Evolutionary conservation across 2,888 invertebrate genomes (phyloP).

Genomic region (Sphinx pinastri): DNA sequence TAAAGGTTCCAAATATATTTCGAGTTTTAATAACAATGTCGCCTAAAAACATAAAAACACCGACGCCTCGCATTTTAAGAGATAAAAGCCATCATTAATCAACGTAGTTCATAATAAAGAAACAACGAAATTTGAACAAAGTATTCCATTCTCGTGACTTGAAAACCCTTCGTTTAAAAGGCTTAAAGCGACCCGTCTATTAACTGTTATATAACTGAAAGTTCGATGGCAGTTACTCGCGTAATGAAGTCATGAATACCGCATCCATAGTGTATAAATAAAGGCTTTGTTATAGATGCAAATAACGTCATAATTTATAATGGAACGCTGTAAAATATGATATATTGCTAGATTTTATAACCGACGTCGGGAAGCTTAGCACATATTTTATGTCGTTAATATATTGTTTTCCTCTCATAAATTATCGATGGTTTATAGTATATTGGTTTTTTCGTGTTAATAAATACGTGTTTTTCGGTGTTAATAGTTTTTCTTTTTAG

Average conservation of each 20-base stretch:
- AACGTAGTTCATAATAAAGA: slow-evolving; percentile 29
- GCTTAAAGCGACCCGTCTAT: slow-evolving; percentile 34
- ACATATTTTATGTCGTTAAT: slow-evolving; percentile 13
- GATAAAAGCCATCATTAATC: slow-evolving; percentile 30
- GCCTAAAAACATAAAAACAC: slow-evolving; percentile 3
- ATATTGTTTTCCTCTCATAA: slow-evolving; percentile 15
- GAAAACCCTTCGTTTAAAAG: slow-evolving; percentile 6
- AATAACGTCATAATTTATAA: slow-evolving; percentile 22
- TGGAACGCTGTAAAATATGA: slow-evolving; percentile 18
- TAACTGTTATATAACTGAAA: slow-evolving; percentile 37
- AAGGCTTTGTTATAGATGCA: slow-evolving; percentile 18
- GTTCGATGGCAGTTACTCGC: slow-evolving; percentile 25
- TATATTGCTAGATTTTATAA: slow-evolving; percentile 6
- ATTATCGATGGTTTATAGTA: neutral
- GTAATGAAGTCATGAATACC: slow-evolving; percentile 30
- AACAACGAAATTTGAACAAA: slow-evolving; percentile 34
- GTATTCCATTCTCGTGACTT: slow-evolving; percentile 31
- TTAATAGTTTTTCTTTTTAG: no score
- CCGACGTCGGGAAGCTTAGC: slow-evolving; percentile 7
- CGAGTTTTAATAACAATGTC: neutral
- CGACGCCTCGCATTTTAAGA: neutral
- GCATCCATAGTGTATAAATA: slow-evolving; percentile 26
- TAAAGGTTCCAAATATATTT: no score
- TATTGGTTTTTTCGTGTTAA: neutral
- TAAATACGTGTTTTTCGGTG: neutral